phyloP scores from a whole-genome alignment of 92 coral and sea anemone genomes.

The Virgularia gustaviana region DNA sequence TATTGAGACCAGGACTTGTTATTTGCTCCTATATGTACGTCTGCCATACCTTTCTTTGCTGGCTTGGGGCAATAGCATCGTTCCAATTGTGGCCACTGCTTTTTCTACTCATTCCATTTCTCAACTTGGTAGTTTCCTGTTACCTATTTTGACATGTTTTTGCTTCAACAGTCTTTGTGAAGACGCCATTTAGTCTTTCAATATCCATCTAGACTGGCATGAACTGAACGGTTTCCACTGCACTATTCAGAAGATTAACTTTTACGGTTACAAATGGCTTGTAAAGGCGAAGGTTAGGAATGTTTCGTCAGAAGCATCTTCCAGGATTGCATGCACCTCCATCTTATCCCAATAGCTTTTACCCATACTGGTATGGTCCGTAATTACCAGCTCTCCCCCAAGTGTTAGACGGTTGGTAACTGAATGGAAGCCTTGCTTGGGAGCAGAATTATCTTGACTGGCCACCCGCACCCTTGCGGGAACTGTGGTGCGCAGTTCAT shows the following conservation, averaged over 20 bases:
- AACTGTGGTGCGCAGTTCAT: too few relatives aligned
- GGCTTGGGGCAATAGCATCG: conserved; percentile 55
- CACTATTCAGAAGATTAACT: conserved; percentile 5
- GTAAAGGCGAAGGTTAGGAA: conserved; percentile 8
- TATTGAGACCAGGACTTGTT: conserved; percentile 31
- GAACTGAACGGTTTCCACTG: conserved; percentile 14
- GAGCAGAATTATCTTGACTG: too few relatives aligned
- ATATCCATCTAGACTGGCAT: neutral
- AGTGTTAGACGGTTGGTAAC: too few relatives aligned
- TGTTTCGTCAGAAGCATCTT: conserved; percentile 20
- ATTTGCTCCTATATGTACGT: conserved; percentile 29
- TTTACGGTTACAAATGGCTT: conserved; percentile 11
- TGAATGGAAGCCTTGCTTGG: too few relatives aligned
- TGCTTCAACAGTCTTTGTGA: neutral
- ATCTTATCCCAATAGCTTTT: conserved; percentile 8
- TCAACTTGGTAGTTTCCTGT: conserved; percentile 59
- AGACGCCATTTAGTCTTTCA: conserved; percentile 2
- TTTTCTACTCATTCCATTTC: conserved; percentile 46
- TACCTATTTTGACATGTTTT: conserved; percentile 19
- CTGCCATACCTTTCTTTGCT: conserved; percentile 54
- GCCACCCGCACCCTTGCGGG: conserved; percentile 43
- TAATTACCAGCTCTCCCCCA: neutral
- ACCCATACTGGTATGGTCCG: conserved; percentile 13
- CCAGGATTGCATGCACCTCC: neutral
- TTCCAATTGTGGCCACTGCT: conserved; percentile 56